Evolutionary conservation across 1,140 invertebrate genomes (phyloP).

Genomic region (Mya arenaria): DNA sequence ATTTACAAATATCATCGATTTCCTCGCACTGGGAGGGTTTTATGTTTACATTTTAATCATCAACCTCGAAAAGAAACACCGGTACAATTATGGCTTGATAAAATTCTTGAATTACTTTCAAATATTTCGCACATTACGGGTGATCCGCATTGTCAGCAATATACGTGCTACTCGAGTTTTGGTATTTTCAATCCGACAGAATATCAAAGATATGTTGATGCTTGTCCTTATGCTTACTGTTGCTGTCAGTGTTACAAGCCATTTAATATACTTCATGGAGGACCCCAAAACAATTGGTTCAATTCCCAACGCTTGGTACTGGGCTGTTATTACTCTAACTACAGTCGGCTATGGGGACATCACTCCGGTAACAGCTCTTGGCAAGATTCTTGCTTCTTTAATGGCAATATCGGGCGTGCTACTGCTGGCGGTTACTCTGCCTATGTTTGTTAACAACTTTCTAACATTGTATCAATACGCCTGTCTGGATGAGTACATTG

Average conservation of each 20-base stretch:
- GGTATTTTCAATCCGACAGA: constrained; percentile 87
- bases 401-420: constrained; percentile 89
- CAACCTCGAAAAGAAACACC: constrained; percentile 17
- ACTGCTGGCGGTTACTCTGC: constrained; percentile 85
- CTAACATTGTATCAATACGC: constrained; percentile 56
- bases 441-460: constrained; percentile 95
- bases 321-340: constrained; percentile 93
- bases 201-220: constrained; percentile 61
- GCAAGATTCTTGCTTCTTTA: constrained; percentile 87
- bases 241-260: constrained; percentile 63
- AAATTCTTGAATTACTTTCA: constrained; percentile 88
- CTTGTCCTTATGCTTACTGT: constrained; percentile 64
- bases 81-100: constrained; percentile 18
- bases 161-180: constrained; percentile 88
- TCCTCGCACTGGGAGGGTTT: constrained; percentile 88
- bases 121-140: constrained; percentile 98
- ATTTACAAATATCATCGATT: constrained; percentile 99
- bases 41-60: constrained; percentile 38
- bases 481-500: too few species aligned
- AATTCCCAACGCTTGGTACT: constrained; percentile 98
- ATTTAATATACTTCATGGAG: constrained; percentile 65
- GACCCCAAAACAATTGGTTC: constrained; percentile 84
- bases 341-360: constrained; percentile 99
- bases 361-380: constrained; percentile 60
- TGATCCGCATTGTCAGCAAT: constrained; percentile 95